Percentiles rank a stretch among this genome's conserved stretches.
Conservation (phyloP, 2,888 invertebrate species). For the Drosophila mimetica region DNA sequence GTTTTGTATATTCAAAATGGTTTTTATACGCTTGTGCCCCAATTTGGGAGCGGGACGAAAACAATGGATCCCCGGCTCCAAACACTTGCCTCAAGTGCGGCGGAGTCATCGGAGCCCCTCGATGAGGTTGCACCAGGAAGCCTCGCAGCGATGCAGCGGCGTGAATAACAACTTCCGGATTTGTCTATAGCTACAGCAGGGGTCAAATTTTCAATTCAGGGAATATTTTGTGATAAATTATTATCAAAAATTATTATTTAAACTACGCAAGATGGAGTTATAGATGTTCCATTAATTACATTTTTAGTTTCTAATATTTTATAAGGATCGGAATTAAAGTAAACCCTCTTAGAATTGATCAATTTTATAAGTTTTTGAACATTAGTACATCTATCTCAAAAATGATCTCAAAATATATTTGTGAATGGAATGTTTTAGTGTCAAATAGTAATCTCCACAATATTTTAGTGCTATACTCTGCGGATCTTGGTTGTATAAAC, state of each 20-base stretch:
- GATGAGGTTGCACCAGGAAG: slow-evolving; percentile 61
- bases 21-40: slow-evolving; percentile 61
- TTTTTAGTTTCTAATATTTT: too few relatives aligned
- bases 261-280: too few relatives aligned
- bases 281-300: too few relatives aligned
- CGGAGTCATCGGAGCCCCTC: slow-evolving; percentile 27
- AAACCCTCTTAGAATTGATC: too few relatives aligned
- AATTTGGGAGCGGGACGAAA: slow-evolving; percentile 49
- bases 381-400: too few relatives aligned
- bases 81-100: slow-evolving; percentile 58
- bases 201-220: background rate
- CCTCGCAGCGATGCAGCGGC: slow-evolving; percentile 45
- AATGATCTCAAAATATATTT: too few relatives aligned
- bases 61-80: slow-evolving; percentile 60
- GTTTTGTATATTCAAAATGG: background rate
- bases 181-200: slow-evolving; percentile 9
- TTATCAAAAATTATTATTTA: too few relatives aligned
- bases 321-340: too few relatives aligned
- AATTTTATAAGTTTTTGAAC: too few relatives aligned
- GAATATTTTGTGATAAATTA: background rate
- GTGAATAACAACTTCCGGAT: slow-evolving; percentile 73
- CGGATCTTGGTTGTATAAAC: slow-evolving; percentile 17
- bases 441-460: too few relatives aligned
- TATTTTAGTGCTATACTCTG: too few relatives aligned
- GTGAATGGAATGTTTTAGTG: too few relatives aligned